phyloP scores from a whole-genome alignment of 2,113 vertebrate genomes.

The Cinclus mexicanus region DNA sequence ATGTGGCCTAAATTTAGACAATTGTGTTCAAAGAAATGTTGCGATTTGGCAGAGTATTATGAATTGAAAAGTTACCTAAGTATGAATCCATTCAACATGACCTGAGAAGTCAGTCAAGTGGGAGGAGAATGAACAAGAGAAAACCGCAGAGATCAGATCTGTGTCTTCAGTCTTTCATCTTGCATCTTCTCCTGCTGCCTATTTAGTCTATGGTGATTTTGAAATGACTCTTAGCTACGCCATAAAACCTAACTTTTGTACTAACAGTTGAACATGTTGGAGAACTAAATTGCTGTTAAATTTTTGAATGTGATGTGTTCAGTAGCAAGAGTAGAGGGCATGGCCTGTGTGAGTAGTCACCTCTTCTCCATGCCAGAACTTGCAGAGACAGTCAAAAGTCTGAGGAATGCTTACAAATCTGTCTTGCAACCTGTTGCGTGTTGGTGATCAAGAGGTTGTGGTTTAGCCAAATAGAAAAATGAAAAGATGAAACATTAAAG shows the following conservation, averaged over 20 bases:
- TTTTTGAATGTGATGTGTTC: background rate
- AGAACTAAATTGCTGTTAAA: background rate
- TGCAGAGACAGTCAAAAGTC: background rate
- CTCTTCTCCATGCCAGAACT: background rate
- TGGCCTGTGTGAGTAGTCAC: background rate
- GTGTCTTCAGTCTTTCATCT: background rate
- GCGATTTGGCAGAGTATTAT: background rate
- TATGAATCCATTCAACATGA: background rate
- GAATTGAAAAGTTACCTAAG: background rate
- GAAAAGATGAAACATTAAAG: background rate
- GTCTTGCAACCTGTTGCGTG: background rate
- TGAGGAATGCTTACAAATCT: background rate
- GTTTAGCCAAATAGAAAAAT: background rate
- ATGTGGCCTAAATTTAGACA: background rate
- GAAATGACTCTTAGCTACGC: background rate
- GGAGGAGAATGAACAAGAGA: background rate
- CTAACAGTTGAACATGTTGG: background rate
- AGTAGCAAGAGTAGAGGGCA: background rate
- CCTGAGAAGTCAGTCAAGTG: background rate
- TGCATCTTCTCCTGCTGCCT: background rate
- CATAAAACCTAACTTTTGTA: background rate
- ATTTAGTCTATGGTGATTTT: background rate
- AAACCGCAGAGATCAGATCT: background rate
- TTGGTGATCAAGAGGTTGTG: background rate
- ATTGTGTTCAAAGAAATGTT: background rate